Conservation (phyloP, 2,113 vertebrate species). For the Columba janthina region DNA sequence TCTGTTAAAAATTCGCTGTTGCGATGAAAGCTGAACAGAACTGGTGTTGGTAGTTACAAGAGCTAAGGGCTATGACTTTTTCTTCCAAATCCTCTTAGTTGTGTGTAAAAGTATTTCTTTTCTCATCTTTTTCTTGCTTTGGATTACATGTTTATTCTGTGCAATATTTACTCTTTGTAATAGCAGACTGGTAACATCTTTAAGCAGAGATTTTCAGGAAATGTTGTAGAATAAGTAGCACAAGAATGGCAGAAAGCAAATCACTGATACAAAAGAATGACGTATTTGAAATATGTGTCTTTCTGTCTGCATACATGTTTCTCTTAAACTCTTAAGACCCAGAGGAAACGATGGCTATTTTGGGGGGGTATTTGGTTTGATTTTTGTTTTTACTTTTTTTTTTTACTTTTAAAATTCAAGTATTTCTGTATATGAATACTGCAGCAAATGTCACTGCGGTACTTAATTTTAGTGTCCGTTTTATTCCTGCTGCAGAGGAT, state of each 20-base stretch:
- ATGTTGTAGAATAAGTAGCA: background rate
- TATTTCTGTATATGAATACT: background rate
- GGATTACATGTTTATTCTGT: background rate
- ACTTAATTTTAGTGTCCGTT: background rate
- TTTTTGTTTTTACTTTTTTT: background rate
- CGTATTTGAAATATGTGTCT: background rate
- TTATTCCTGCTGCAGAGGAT: background rate
- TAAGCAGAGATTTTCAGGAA: background rate
- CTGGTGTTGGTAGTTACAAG: background rate
- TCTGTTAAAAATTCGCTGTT: background rate
- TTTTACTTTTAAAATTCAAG: background rate
- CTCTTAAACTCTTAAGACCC: background rate
- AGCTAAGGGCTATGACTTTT: background rate
- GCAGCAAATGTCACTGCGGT: background rate
- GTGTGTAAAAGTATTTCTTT: background rate
- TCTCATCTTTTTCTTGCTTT: background rate
- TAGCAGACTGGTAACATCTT: background rate
- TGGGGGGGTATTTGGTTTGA: background rate
- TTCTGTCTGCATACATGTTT: background rate
- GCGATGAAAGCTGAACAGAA: background rate
- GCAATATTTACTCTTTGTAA: background rate
- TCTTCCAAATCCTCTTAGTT: constrained; percentile 1
- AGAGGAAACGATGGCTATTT: background rate
- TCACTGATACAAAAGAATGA: background rate
- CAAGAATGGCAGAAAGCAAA: background rate